Evolutionary conservation across 2,888 invertebrate species (phyloP).

Genomic region (Adelognathus sp.): DNA sequence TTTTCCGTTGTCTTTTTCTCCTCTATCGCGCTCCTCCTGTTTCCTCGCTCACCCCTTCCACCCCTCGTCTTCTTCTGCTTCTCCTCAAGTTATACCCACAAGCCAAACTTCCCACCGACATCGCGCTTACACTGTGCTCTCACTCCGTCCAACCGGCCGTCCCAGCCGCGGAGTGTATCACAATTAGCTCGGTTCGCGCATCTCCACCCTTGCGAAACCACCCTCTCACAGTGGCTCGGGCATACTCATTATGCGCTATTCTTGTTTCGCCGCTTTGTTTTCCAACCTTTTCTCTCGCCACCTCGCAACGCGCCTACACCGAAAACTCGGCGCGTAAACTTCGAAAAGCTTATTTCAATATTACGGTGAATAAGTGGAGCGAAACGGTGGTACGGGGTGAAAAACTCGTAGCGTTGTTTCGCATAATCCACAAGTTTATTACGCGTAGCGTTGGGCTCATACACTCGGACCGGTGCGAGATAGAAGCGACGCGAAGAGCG

Average conservation of each 20-base stretch:
- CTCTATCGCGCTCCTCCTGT: conserved; percentile 61
- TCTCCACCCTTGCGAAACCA: conserved; percentile 19
- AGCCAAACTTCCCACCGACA: conserved; percentile 50
- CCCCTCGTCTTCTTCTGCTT: conserved; percentile 67
- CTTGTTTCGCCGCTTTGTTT: conserved; percentile 53
- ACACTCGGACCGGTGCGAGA: background rate
- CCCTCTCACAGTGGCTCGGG: conserved; percentile 34
- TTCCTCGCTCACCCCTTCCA: conserved; percentile 64
- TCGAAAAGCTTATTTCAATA: conserved; percentile 73
- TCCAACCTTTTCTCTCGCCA: conserved; percentile 33
- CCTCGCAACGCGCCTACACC: conserved; percentile 38
- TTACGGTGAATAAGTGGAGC: conserved; percentile 69
- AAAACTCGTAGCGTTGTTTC: conserved; percentile 52
- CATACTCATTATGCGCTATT: conserved; percentile 51
- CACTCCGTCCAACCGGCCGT: conserved; percentile 64
- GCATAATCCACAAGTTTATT: conserved; percentile 61
- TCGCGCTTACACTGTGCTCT: conserved; percentile 52
- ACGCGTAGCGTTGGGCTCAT: conserved; percentile 7
- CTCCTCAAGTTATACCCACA: conserved; percentile 75
- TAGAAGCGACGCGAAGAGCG: background rate
- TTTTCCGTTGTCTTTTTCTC: conserved; percentile 62
- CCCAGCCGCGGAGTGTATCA: conserved; percentile 79
- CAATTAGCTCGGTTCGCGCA: conserved; percentile 77
- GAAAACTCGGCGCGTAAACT: conserved; percentile 66
- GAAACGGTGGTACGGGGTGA: conserved; percentile 15